These are phyloP conservation scores for Dasyprocta punctata DNA, from an alignment of 2,113 vertebrate species.

Conservation along the genomic window DNA sequence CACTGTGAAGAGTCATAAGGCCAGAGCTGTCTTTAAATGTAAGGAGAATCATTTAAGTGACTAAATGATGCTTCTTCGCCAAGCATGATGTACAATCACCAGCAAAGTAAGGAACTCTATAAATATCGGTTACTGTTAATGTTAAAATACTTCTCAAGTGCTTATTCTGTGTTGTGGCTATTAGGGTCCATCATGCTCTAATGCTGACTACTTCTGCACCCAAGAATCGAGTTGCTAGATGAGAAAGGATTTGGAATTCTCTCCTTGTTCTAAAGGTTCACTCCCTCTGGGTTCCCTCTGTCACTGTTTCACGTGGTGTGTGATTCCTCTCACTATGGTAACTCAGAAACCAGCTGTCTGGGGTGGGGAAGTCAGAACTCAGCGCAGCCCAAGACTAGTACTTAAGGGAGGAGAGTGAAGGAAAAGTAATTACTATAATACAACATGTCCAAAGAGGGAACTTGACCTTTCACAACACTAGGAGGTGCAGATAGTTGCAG, in stretches of 20 bases:
- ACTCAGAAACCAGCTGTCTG: not conserved
- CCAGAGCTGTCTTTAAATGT: not conserved
- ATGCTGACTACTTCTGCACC: not conserved
- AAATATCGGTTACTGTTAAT: not conserved
- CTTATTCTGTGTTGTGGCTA: not conserved
- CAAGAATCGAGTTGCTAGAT: not conserved
- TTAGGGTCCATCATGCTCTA: not conserved
- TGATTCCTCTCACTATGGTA: not conserved
- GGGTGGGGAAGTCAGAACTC: not conserved
- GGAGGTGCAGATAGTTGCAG: not conserved
- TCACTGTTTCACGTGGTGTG: not conserved
- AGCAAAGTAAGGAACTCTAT: not conserved
- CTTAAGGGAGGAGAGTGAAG: not conserved
- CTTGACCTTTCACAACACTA: constrained; percentile 44
- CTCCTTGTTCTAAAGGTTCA: not conserved
- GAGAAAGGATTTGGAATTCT: not conserved
- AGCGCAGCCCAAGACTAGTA: not conserved
- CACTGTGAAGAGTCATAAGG: not conserved
- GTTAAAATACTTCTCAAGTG: not conserved
- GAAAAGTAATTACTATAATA: constrained; percentile 58
- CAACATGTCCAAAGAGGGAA: constrained; percentile 3
- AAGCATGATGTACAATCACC: not conserved
- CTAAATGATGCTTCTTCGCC: not conserved
- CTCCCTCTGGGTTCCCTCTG: not conserved
- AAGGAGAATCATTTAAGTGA: not conserved